Conservation (phyloP, 2,797 vertebrate genomes). For the Hybognathus amarus region DNA sequence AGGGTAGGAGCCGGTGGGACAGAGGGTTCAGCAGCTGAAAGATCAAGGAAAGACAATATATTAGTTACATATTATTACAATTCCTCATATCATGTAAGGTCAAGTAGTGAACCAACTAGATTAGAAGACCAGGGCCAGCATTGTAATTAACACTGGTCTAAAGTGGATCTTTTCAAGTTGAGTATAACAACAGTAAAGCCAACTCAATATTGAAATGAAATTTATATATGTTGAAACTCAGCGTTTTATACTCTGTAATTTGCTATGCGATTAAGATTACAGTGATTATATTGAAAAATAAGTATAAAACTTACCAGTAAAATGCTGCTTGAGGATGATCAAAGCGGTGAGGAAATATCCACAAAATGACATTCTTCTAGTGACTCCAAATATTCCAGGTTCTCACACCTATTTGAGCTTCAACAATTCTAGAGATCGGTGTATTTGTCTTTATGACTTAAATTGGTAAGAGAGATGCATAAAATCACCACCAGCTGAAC, state of each 20-base stretch:
- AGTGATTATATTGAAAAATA: not conserved
- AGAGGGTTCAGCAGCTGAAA: not conserved
- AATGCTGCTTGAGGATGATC: slow-evolving; percentile 4
- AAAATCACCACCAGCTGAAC: not conserved
- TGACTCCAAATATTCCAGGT: not conserved
- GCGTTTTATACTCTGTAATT: not conserved
- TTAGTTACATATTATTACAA: not conserved
- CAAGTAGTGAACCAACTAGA: not conserved
- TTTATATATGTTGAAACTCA: not conserved
- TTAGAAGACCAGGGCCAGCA: not conserved
- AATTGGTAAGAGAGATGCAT: not conserved
- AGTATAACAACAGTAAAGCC: not conserved
- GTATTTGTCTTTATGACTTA: not conserved
- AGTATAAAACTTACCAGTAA: slow-evolving; percentile 11
- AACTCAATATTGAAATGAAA: not conserved
- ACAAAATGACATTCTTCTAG: slow-evolving; percentile 43
- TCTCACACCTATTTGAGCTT: not conserved
- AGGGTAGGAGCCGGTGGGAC: slow-evolving; percentile 18
- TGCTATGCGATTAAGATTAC: not conserved
- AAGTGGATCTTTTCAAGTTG: not conserved
- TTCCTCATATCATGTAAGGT: not conserved
- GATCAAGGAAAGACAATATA: not conserved
- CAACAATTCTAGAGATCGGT: not conserved
- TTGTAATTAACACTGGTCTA: not conserved
- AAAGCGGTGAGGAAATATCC: slow-evolving; percentile 20